A percentile compares a stretch with the other conserved stretches of the same genome.
phyloP scores from a whole-genome alignment of 2,113 vertebrate species.

The zebrafish (Danio rerio) region DNA sequence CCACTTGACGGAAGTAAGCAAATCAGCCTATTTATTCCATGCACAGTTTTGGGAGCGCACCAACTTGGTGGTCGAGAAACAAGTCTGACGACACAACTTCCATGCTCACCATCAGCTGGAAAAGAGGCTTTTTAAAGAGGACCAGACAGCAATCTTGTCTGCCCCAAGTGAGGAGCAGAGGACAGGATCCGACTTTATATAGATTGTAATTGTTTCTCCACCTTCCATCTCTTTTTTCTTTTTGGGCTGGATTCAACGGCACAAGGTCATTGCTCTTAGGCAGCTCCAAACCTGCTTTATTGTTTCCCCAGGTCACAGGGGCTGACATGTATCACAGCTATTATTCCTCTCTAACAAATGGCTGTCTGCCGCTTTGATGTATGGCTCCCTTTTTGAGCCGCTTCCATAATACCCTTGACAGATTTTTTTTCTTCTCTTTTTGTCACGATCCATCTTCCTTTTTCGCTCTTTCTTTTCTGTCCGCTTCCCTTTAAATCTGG shows the following conservation, averaged over 20 bases:
- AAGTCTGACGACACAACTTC: conserved; percentile 31
- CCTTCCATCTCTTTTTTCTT: conserved; percentile 69
- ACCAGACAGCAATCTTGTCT: conserved; percentile 70
- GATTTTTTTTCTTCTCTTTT: conserved; percentile 70
- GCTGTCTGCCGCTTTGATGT: conserved; percentile 78
- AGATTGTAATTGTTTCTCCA: conserved; percentile 78
- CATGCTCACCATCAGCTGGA: conserved; percentile 41
- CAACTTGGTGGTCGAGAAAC: conserved; percentile 52
- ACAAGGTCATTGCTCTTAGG: conserved; percentile 80
- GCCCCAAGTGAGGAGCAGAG: conserved; percentile 68
- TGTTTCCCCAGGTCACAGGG: conserved; percentile 77
- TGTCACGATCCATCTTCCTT: conserved; percentile 64
- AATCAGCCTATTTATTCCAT: not conserved
- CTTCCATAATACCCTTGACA: conserved; percentile 81
- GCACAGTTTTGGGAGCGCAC: not conserved
- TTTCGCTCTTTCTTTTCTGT: conserved; percentile 55
- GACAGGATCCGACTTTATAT: conserved; percentile 77
- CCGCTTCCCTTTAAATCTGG: conserved; percentile 60
- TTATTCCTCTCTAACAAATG: conserved; percentile 82
- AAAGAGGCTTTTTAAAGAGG: conserved; percentile 64
- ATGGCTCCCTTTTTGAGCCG: conserved; percentile 76
- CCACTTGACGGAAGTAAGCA: not conserved
- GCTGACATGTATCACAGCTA: conserved; percentile 79
- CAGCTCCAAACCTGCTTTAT: conserved; percentile 74
- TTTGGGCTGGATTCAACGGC: conserved; percentile 64